Conservation (phyloP, 2,888 invertebrate species). For the Limnephilus marmoratus region DNA sequence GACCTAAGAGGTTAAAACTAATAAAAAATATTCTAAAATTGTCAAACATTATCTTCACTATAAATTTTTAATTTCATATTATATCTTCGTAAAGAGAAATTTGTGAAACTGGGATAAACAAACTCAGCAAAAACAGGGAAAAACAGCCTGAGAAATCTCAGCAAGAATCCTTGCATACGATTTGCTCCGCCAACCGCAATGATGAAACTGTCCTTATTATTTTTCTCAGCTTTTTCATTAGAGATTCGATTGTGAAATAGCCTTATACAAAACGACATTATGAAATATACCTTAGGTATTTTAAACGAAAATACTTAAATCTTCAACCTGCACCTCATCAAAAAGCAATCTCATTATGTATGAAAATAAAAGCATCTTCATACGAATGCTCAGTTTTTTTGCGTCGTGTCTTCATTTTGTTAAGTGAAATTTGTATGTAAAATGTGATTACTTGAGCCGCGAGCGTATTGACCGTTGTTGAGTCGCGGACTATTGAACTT, state of each 20-base stretch:
- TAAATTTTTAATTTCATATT: too few relatives aligned
- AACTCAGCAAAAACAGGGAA: background rate
- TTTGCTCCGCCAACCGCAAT: background rate
- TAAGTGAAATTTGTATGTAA: background rate
- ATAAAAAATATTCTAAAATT: too few relatives aligned
- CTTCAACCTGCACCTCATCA: background rate
- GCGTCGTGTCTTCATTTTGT: background rate
- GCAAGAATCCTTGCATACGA: background rate
- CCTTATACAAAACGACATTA: conserved; percentile 2
- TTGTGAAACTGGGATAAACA: background rate
- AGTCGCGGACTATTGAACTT: conserved; percentile 40
- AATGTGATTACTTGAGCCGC: conserved; percentile 2
- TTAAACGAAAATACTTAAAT: background rate
- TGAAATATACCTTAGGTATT: background rate
- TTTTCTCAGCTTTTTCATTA: background rate
- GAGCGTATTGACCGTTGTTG: conserved; percentile 30
- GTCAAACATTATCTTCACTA: too few relatives aligned
- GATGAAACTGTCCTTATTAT: background rate
- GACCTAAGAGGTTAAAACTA: too few relatives aligned
- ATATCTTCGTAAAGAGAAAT: background rate
- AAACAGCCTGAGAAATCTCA: background rate
- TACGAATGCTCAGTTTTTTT: background rate
- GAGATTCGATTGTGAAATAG: background rate
- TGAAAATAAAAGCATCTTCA: background rate
- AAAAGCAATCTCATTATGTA: background rate